These are phyloP conservation scores for Patella vulgata DNA, from an alignment of 1,140 invertebrate species.

Conservation along the genomic window DNA sequence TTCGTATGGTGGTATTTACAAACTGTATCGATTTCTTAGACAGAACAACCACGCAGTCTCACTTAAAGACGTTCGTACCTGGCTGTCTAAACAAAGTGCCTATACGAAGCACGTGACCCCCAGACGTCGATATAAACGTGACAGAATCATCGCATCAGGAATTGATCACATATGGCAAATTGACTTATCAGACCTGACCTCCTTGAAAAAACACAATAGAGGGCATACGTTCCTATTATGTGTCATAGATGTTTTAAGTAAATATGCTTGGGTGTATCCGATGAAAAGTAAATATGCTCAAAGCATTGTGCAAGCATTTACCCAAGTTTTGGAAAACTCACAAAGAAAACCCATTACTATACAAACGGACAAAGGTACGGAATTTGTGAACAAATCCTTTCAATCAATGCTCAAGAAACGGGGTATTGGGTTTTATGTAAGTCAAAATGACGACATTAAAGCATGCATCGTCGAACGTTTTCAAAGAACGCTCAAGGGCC, in stretches of 20 bases:
- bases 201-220: conserved; percentile 58
- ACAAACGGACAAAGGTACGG: conserved; percentile 22
- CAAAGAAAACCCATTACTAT: conserved; percentile 3
- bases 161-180: conserved; percentile 63
- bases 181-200: conserved; percentile 58
- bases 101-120: conserved; percentile 27
- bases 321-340: conserved; percentile 33
- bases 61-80: conserved; percentile 1
- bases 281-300: conserved; percentile 67
- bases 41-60: no score
- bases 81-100: conserved; percentile 21
- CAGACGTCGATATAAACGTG: conserved; percentile 12
- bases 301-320: conserved; percentile 38
- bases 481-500: conserved; percentile 67
- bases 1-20: conserved; percentile 14
- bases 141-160: conserved; percentile 22
- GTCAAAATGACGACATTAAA: conserved; percentile 62
- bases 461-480: conserved; percentile 67
- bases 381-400: conserved; percentile 24
- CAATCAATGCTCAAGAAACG: conserved; percentile 18
- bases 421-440: conserved; percentile 11
- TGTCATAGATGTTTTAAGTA: conserved; percentile 68
- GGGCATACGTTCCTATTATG: conserved; percentile 66
- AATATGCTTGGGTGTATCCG: conserved; percentile 65
- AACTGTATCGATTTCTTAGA: no score